Evolutionary conservation across 2,888 invertebrate genomes (phyloP).

Genomic region (Papilio gigon): DNA sequence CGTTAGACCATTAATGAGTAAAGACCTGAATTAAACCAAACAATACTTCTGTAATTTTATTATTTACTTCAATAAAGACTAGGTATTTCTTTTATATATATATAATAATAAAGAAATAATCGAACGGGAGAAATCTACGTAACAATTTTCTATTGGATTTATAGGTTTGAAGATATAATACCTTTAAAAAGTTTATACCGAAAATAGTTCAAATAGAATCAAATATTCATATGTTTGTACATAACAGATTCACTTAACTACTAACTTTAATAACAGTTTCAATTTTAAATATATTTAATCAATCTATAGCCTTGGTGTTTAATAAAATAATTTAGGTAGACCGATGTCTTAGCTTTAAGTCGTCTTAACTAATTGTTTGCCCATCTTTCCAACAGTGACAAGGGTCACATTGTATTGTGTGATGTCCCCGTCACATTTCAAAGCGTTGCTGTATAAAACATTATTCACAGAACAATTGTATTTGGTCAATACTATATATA

Average conservation of each 20-base stretch:
- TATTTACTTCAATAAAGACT: slow-evolving; percentile 54
- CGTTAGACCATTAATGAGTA: slow-evolving; percentile 69
- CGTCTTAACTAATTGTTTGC: slow-evolving; percentile 55
- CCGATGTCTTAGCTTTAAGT: slow-evolving; percentile 48
- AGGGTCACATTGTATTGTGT: slow-evolving; percentile 21
- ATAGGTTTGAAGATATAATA: too few relatives aligned
- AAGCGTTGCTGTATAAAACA: not conserved
- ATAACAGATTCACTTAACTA: too few relatives aligned
- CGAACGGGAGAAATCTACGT: too few relatives aligned
- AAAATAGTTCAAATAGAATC: not conserved
- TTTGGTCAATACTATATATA: not conserved
- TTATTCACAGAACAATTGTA: slow-evolving; percentile 10
- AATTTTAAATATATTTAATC: too few relatives aligned
- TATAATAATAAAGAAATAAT: too few relatives aligned
- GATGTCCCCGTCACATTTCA: slow-evolving; percentile 16
- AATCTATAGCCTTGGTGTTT: too few relatives aligned
- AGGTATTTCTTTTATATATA: not conserved
- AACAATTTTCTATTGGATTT: too few relatives aligned
- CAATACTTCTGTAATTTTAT: slow-evolving; percentile 67
- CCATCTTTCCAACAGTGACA: slow-evolving; percentile 35
- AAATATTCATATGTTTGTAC: not conserved
- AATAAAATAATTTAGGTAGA: slow-evolving; percentile 54
- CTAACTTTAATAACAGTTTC: too few relatives aligned
- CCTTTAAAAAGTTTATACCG: too few relatives aligned
- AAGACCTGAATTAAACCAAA: slow-evolving; percentile 67